These are phyloP conservation scores for Tenebrosternarchus preto DNA, from an alignment of 2,113 vertebrate genomes.

Conservation along the genomic window DNA sequence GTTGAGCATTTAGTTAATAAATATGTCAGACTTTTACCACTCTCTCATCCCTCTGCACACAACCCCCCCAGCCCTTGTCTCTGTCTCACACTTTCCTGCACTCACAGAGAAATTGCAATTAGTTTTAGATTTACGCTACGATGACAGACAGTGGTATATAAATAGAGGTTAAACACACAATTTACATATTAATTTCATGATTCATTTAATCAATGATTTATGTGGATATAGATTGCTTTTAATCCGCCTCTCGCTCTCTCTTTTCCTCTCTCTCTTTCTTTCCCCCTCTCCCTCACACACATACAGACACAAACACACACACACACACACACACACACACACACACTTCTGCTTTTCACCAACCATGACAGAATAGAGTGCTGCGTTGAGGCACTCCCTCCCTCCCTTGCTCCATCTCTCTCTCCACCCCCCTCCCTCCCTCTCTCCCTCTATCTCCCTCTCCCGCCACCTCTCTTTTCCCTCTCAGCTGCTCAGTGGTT, in stretches of 20 bases:
- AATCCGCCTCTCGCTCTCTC: constrained; percentile 73
- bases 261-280: constrained; percentile 55
- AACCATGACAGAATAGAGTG: constrained; percentile 77
- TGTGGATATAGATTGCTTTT: constrained; percentile 89
- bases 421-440: constrained; percentile 36
- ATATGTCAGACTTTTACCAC: constrained; percentile 87
- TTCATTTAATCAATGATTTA: constrained; percentile 94
- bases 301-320: constrained; percentile 63
- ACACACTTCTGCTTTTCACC: constrained; percentile 54
- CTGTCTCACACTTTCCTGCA: constrained; percentile 62
- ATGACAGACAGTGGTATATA: constrained; percentile 88
- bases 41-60: constrained; percentile 34
- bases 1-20: constrained; percentile 90
- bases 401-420: constrained; percentile 56
- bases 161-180: constrained; percentile 93
- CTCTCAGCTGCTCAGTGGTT: constrained; percentile 48
- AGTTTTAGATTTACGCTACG: constrained; percentile 89
- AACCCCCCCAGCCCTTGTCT: constrained; percentile 32
- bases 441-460: constrained; percentile 6
- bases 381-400: constrained; percentile 55
- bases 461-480: constrained; percentile 26
- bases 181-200: constrained; percentile 97
- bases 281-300: constrained; percentile 47
- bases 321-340: constrained; percentile 63
- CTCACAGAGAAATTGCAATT: constrained; percentile 87